phyloP scores from a whole-genome alignment of 2,113 vertebrate genomes.

The Antechinus flavipes region DNA sequence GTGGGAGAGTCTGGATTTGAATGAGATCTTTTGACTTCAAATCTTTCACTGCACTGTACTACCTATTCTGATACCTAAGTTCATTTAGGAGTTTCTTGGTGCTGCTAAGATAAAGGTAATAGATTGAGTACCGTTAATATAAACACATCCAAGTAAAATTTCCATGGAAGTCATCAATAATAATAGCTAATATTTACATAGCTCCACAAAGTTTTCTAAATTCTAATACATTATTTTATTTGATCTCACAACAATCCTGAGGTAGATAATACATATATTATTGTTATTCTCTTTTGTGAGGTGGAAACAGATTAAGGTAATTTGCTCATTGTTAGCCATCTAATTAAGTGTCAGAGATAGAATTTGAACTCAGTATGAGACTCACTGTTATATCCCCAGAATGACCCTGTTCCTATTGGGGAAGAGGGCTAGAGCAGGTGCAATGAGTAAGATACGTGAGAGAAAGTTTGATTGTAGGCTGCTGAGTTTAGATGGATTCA shows the following conservation, averaged over 20 bases:
- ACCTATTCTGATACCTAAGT: not conserved
- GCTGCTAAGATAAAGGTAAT: not conserved
- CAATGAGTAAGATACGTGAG: not conserved
- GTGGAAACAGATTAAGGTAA: not conserved
- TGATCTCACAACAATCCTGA: not conserved
- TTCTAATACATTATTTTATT: not conserved
- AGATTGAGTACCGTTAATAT: not conserved
- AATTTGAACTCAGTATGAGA: not conserved
- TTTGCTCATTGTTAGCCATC: not conserved
- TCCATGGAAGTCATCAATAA: not conserved
- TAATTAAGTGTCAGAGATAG: not conserved
- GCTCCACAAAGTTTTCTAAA: not conserved
- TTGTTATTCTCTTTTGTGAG: not conserved
- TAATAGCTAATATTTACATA: not conserved
- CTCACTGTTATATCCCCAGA: not conserved
- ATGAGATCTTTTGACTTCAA: conserved; percentile 14
- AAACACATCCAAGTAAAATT: not conserved
- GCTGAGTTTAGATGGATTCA: not conserved
- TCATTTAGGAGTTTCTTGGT: not conserved
- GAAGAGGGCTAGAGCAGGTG: not conserved
- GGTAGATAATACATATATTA: not conserved
- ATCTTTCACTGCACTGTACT: not conserved
- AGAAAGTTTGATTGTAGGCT: not conserved
- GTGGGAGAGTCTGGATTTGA: conserved; percentile 11
- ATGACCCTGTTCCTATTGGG: not conserved